These are phyloP conservation scores for Stercorarius parasiticus DNA, from an alignment of 2,113 vertebrate genomes.

Conservation along the genomic window DNA sequence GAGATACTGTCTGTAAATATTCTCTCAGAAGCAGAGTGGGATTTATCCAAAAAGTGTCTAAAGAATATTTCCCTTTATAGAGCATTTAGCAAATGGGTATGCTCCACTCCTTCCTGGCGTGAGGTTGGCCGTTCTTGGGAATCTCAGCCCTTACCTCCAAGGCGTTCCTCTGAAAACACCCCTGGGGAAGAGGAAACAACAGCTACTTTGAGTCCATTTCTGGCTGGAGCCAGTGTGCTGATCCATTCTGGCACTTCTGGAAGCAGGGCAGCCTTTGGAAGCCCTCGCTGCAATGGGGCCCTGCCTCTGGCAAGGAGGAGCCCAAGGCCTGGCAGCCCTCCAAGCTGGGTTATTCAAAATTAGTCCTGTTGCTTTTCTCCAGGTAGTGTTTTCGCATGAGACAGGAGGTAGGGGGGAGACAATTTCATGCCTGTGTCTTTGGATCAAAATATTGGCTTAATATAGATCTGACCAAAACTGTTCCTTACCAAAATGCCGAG, in stretches of 20 bases:
- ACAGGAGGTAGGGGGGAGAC: neutral
- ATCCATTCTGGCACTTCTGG: slow-evolving; percentile 42
- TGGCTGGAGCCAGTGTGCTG: neutral
- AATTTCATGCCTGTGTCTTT: slow-evolving; percentile 17
- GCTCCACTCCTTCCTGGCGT: neutral
- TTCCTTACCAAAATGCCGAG: neutral
- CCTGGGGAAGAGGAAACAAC: slow-evolving; percentile 14
- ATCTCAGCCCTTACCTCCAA: neutral
- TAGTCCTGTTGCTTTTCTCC: slow-evolving; percentile 28
- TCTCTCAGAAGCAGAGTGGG: neutral
- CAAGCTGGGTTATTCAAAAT: slow-evolving; percentile 57
- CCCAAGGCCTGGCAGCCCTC: slow-evolving; percentile 41
- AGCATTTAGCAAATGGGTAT: neutral
- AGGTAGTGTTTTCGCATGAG: slow-evolving; percentile 11
- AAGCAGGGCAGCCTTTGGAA: slow-evolving; percentile 62
- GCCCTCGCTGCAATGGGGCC: neutral
- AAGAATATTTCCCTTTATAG: slow-evolving; percentile 15
- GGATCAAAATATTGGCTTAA: slow-evolving; percentile 33
- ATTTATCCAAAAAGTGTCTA: slow-evolving; percentile 2
- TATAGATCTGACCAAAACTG: neutral
- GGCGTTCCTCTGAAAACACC: neutral
- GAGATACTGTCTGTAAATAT: slow-evolving; percentile 50
- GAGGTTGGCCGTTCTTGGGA: neutral
- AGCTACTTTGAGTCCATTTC: slow-evolving; percentile 34
- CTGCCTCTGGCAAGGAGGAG: neutral